phyloP scores from a whole-genome alignment of 92 coral and sea anemone species.

The Epizoanthus rinbou region DNA sequence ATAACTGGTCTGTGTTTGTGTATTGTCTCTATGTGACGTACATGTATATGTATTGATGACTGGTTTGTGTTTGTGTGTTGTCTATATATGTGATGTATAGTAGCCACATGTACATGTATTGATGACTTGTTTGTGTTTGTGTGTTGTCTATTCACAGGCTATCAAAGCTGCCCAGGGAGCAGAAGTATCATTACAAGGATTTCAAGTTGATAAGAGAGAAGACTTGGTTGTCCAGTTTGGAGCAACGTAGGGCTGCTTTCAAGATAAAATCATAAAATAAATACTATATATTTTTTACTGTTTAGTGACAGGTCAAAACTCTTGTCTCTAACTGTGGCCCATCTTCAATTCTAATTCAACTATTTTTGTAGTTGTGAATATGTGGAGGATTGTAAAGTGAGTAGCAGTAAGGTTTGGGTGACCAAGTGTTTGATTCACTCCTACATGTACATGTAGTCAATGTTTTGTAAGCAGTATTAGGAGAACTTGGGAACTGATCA shows the following conservation, averaged over 20 bases:
- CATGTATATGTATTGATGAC: too few species aligned
- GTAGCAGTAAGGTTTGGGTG: too few species aligned
- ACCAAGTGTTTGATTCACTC: too few species aligned
- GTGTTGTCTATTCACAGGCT: slow-evolving; percentile 51
- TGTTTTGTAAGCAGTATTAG: too few species aligned
- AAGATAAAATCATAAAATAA: neutral
- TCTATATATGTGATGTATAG: too few species aligned
- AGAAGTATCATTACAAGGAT: slow-evolving; percentile 79
- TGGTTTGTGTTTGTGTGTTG: too few species aligned
- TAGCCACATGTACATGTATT: too few species aligned
- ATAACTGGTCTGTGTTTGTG: too few species aligned
- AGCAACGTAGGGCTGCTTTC: slow-evolving; percentile 64
- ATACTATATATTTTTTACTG: neutral
- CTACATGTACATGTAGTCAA: too few species aligned
- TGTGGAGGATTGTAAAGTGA: neutral
- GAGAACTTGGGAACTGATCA: too few species aligned
- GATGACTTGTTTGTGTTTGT: neutral
- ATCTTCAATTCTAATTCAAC: neutral
- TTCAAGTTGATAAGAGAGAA: slow-evolving; percentile 86
- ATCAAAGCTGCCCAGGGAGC: slow-evolving; percentile 84
- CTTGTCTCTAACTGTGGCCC: slow-evolving; percentile 1
- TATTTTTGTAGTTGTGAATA: neutral
- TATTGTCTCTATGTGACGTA: too few species aligned
- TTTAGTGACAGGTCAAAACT: slow-evolving; percentile 11
- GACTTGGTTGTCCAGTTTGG: slow-evolving; percentile 95